Evolutionary conservation across 2,888 invertebrate species (phyloP), one percentile per base, ranked within the genome.

Genomic region (Branchipolynoe longqiensis): DNA sequence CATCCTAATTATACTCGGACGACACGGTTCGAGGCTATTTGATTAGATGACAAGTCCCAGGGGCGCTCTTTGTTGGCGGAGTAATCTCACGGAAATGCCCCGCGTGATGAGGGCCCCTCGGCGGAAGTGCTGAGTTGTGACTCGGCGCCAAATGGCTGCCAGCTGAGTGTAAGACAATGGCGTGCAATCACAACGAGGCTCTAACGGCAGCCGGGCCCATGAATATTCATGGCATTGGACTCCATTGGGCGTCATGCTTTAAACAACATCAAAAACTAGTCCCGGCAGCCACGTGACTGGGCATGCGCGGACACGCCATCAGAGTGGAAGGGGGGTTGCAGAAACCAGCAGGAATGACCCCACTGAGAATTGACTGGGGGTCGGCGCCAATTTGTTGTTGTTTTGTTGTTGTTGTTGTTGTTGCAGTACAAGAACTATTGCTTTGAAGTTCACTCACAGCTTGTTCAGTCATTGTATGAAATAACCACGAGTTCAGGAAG

Each of bases 41-140:
- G 36, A 69, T 33, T 18, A 25, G 36, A 31, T 8, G 69, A 33
- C 69, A 14, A n/a, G 69, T 69, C 69, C 38, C 69, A 4, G 22
- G 38, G 69, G 69, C 36, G 38, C 69, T 69, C 33, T 69, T 69
- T 69, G 69, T 69, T 69, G 36, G 69, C 69, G 69, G 2, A 69
- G 69, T 69, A 69, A 69, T 69, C 69, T 69, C 69, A 36, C 22
- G 36, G 22, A 69, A 69, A 69, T 33, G 38, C 36, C 0, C 14
- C 36, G 22, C 18, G 8, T 36, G 69, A 38, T 69, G 38, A 69
- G 25, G 38, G 69, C 69, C 69, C 12, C n/a, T n/a, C n/a, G n/a
- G n/a, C n/a, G n/a, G n/a, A n/a, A 22, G 69, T 36, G 69, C 69
- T 33, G 22, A 4, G 18, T 14, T 69, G 22, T 69, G 69, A 25